Evolutionary conservation across 2,888 invertebrate species (phyloP).

Genomic region (Cinara cedri): DNA sequence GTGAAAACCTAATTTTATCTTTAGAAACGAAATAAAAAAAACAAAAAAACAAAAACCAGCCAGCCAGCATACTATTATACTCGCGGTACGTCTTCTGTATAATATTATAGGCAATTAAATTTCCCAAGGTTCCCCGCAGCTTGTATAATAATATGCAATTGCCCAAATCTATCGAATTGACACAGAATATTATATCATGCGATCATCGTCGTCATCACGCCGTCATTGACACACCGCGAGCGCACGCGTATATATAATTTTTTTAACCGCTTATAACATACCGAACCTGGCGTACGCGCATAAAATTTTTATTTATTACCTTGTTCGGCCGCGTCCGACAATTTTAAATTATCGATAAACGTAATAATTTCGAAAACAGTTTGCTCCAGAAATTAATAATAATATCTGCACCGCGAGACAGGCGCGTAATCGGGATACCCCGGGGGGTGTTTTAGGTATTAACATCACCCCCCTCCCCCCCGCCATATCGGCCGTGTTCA

Average conservation of each 20-base stretch:
- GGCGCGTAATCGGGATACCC: too few species aligned
- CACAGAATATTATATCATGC: neutral
- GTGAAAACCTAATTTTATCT: constrained; percentile 37
- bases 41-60: too few species aligned
- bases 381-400: constrained; percentile 7
- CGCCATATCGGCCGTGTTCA: too few species aligned
- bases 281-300: too few species aligned
- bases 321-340: constrained; percentile 11
- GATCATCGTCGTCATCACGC: neutral
- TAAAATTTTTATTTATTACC: constrained; percentile 37
- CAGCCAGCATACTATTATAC: too few species aligned
- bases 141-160: too few species aligned
- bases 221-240: constrained; percentile 3
- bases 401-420: neutral
- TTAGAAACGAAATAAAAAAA: neutral
- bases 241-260: too few species aligned
- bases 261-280: too few species aligned
- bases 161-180: constrained; percentile 6
- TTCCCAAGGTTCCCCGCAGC: constrained; percentile 12
- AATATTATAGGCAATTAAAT: neutral
- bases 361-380: neutral
- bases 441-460: too few species aligned
- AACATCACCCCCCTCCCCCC: too few species aligned
- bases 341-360: neutral
- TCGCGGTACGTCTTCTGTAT: too few species aligned